Base-by-base conservation (phyloP, 2,888 invertebrate species). In the Thereva nobilitata region DNA sequence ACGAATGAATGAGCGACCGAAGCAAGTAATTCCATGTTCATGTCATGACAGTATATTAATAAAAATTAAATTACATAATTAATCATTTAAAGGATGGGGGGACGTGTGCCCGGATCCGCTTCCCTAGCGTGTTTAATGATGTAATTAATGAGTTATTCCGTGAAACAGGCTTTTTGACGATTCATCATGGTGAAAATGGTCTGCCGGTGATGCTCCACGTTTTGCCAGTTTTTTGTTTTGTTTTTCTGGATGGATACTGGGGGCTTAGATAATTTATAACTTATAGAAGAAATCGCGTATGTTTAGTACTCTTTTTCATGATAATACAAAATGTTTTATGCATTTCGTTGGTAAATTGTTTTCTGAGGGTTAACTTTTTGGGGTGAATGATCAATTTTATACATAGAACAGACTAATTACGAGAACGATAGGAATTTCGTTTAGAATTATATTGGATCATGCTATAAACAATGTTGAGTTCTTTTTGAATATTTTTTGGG, bases 31-130 rank as follows among this genome's bases (percentile, higher is more conserved):
- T 47, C 12, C 12, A n/a, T 10, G 47, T 47, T n/a, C n/a, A 55
- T 53, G 52, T 52, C 52, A 34, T 64, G 50, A 42, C 41, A 6
- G 53, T 23, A 37, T 50, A 66, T 66, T 59, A 59, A 59, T 66
- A 66, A 66, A 66, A 66, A 66, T 66, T 66, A 57, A 66, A 66
- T 66, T 66, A 34, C 59, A 59, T 59, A 66, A 66, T 66, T 66
- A 66, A 66, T 66, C 66, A 66, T 57, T 59, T 66, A 47, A 47
- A 47, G 12, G 12, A 10, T 2, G 23, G 23, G 23, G 2, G 23
- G 23, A 23, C 23, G 23, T 23, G 23, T 23, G 23, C 5, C 47
- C 12, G 47, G 47, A 9, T 12, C 12, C 10, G 47, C 47, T 47
- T 47, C 47, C 47, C 10, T 47, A 12, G 47, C 47, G 12, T 47